A percentile compares a stretch with the other conserved stretches of the same genome.
Conservation (phyloP, 2,113 vertebrate species). For the Lathamus discolor region DNA sequence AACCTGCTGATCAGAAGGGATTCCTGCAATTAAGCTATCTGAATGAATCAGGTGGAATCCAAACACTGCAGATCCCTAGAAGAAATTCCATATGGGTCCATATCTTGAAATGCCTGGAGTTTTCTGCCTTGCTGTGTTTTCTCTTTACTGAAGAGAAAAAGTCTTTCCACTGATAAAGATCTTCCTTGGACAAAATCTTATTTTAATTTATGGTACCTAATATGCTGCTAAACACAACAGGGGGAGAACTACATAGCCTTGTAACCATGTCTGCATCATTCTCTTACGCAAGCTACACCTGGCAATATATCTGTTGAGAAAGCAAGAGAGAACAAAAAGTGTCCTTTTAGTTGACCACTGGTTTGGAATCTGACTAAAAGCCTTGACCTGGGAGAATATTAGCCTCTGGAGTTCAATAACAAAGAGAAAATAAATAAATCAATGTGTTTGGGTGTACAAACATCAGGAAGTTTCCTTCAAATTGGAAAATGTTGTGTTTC, state of each 20-base stretch:
- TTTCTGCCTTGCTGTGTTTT: background rate
- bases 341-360: background rate
- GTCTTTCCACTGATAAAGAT: background rate
- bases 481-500: constrained; percentile 2
- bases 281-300: background rate
- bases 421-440: background rate
- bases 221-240: background rate
- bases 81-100: background rate
- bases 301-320: background rate
- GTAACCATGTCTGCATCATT: background rate
- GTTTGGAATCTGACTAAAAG: background rate
- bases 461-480: background rate
- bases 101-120: background rate
- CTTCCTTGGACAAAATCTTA: background rate
- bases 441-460: background rate
- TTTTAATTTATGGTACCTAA: background rate
- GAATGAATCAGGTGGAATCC: background rate
- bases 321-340: background rate
- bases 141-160: background rate
- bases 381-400: background rate
- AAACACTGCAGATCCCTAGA: background rate
- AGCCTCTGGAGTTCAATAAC: background rate
- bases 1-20: background rate
- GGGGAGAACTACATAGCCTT: background rate
- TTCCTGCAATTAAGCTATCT: background rate